Conservation (phyloP, 2,888 invertebrate species). For the Caenorhabditis sinica region DNA sequence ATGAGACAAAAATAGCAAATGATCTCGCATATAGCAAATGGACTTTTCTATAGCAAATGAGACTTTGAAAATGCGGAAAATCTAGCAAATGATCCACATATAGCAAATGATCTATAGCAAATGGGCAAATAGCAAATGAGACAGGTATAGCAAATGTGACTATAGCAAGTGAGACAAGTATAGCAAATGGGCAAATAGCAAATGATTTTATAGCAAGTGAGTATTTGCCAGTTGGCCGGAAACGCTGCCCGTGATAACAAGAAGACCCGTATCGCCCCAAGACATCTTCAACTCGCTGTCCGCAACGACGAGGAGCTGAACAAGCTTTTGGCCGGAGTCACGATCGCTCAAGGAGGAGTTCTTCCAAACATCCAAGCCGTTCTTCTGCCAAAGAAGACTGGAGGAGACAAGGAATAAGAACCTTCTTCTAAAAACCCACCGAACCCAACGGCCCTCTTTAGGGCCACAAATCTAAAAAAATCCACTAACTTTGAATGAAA, state of each 20-base stretch:
- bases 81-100: no score
- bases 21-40: no score
- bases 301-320: constrained; percentile 83
- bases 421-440: constrained; percentile 42
- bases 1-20: no score
- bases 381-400: constrained; percentile 44
- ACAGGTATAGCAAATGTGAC: no score
- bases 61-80: no score
- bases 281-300: constrained; percentile 82
- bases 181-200: no score
- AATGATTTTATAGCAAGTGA: no score
- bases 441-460: constrained; percentile 50
- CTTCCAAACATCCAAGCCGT: constrained; percentile 44
- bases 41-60: no score
- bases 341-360: constrained; percentile 44
- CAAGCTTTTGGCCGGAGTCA: constrained; percentile 55
- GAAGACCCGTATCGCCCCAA: constrained; percentile 85
- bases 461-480: constrained; percentile 18
- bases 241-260: constrained; percentile 86
- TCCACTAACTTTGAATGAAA: not conserved
- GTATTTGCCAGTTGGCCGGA: no score
- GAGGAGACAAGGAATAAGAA: constrained; percentile 38
- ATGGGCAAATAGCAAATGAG: no score
- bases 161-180: no score
- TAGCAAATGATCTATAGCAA: no score